Evolutionary conservation across 2,888 invertebrate species (phyloP).

Genomic region (Brachypalpus laphriformis): DNA sequence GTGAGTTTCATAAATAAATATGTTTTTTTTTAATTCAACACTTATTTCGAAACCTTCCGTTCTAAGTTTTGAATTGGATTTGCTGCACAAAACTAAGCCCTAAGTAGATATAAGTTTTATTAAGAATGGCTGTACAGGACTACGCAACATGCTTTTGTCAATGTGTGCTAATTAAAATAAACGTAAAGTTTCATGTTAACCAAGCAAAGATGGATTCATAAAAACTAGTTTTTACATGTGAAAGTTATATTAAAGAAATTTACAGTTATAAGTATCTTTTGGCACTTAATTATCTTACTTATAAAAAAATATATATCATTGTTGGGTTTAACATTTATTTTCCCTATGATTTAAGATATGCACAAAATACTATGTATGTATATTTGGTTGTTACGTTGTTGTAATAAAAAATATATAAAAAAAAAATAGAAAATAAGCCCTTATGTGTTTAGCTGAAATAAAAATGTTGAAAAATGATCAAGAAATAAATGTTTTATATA

Average conservation of each 20-base stretch:
- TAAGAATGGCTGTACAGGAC: background rate
- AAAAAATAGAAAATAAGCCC: constrained; percentile 1
- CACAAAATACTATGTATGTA: constrained; percentile 25
- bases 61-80: no score
- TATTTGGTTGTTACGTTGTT: constrained; percentile 62
- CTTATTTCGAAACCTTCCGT: no score
- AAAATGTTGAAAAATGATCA: background rate
- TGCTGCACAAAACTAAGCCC: no score
- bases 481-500: background rate
- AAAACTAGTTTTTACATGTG: background rate
- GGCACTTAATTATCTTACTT: constrained; percentile 1
- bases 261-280: background rate
- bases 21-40: no score
- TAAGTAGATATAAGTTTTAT: no score
- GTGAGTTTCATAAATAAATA: no score
- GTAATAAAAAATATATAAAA: no score
- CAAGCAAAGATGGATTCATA: background rate
- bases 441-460: background rate
- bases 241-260: no score
- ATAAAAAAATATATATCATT: background rate
- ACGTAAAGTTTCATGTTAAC: background rate
- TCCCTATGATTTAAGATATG: constrained; percentile 20
- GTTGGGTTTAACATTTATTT: constrained; percentile 8
- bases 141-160: constrained; percentile 6
- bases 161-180: background rate